A percentile compares a stretch with the other conserved stretches of the same genome.
These are phyloP conservation scores for Anthopleura xanthogrammica DNA, from an alignment of 92 coral and sea anemone genomes.

Conservation along the genomic window DNA sequence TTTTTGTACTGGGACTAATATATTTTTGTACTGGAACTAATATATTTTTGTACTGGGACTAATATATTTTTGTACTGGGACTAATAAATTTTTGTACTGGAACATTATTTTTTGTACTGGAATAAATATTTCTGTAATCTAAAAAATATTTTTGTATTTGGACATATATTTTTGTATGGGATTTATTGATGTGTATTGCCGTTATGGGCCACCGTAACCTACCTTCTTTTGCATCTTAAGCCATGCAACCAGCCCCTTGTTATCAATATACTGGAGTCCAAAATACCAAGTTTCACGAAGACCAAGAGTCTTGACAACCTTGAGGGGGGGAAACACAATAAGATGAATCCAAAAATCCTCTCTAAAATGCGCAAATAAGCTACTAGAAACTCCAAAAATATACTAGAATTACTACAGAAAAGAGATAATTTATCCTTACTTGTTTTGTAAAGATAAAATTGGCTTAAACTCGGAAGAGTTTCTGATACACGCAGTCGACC, in stretches of 20 bases:
- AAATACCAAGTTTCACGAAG: conserved; percentile 96
- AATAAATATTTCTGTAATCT: no score
- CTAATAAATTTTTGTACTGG: no score
- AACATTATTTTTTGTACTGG: no score
- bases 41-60: no score
- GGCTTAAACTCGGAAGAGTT: not conserved
- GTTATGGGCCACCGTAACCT: no score
- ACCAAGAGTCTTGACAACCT: conserved; percentile 95
- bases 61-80: no score
- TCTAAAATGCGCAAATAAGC: not conserved
- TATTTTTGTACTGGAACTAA: no score
- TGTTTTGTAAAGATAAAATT: not conserved
- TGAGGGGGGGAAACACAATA: not conserved
- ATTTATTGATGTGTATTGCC: no score
- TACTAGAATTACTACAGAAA: not conserved
- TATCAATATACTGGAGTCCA: conserved; percentile 82
- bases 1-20: no score
- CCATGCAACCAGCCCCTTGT: conserved; percentile 85
- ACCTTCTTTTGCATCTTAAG: conserved; percentile 92
- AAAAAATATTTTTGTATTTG: no score
- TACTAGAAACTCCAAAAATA: not conserved
- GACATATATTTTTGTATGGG: no score
- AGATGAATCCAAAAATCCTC: not conserved
- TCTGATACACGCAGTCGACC: no score
- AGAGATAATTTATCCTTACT: not conserved